Conservation (phyloP, 2,113 vertebrate genomes). For the Isurus oxyrinchus region DNA sequence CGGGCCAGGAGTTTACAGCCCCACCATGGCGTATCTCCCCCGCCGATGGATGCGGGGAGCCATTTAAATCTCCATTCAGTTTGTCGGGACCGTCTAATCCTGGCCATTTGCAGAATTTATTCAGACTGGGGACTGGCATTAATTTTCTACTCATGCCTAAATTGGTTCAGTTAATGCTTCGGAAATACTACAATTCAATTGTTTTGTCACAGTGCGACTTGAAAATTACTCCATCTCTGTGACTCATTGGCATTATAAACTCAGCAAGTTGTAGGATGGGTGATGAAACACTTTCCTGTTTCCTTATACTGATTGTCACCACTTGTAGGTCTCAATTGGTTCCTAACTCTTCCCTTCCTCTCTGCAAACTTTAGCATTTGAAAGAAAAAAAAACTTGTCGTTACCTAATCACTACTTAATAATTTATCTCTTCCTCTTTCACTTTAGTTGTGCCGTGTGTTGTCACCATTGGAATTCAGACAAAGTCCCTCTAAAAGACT, state of each 20-base stretch:
- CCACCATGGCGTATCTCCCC: too few species aligned
- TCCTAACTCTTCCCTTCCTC: background rate
- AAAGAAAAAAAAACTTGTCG: too few species aligned
- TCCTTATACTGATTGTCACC: background rate
- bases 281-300: background rate
- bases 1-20: background rate
- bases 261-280: background rate
- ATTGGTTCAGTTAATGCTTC: conserved; percentile 1
- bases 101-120: background rate
- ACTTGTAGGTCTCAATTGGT: background rate
- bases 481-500: too few species aligned
- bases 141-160: background rate
- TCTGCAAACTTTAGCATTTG: background rate
- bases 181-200: background rate
- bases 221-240: background rate
- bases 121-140: background rate
- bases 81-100: too few species aligned
- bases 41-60: too few species aligned
- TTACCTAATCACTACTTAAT: background rate
- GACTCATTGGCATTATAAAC: background rate
- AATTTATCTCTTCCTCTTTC: background rate
- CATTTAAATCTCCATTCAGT: too few species aligned
- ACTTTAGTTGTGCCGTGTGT: background rate
- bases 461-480: too few species aligned
- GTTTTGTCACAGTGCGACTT: background rate